These are phyloP conservation scores for Nannospalax galili DNA, from an alignment of 2,113 vertebrate species.

Conservation along the genomic window DNA sequence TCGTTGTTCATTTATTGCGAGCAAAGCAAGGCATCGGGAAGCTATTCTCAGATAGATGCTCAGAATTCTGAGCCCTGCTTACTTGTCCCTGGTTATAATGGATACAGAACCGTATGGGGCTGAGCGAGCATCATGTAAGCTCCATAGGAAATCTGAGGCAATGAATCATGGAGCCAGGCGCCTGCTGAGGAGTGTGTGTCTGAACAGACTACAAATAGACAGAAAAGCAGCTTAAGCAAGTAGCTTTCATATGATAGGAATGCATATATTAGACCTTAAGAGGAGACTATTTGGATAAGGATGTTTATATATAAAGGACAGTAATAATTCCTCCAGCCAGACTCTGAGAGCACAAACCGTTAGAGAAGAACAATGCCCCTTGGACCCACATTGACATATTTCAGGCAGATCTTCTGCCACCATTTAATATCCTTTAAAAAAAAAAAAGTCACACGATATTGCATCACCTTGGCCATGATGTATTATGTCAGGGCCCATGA, in stretches of 20 bases:
- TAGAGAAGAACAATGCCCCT: slow-evolving; percentile 67
- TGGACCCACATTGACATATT: slow-evolving; percentile 37
- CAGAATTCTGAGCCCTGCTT: slow-evolving; percentile 85
- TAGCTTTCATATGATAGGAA: slow-evolving; percentile 84
- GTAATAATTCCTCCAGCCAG: slow-evolving; percentile 65
- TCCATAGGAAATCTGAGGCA: slow-evolving; percentile 88
- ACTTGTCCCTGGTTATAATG: slow-evolving; percentile 88
- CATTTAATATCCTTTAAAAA: slow-evolving; percentile 62
- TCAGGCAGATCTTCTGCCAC: slow-evolving; percentile 42
- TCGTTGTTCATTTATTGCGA: slow-evolving; percentile 86
- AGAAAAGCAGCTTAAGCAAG: slow-evolving; percentile 86
- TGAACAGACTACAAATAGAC: slow-evolving; percentile 88
- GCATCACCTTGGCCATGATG: slow-evolving; percentile 60
- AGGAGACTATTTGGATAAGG: slow-evolving; percentile 82
- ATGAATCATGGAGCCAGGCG: slow-evolving; percentile 88
- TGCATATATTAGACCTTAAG: slow-evolving; percentile 84
- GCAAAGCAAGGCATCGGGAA: slow-evolving; percentile 82
- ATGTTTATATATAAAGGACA: slow-evolving; percentile 64
- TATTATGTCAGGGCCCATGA: slow-evolving; percentile 47
- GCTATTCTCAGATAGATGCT: slow-evolving; percentile 86
- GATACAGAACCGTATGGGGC: slow-evolving; percentile 89
- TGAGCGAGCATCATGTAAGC: slow-evolving; percentile 89
- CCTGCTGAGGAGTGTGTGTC: slow-evolving; percentile 87
- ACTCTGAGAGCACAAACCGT: slow-evolving; percentile 22
- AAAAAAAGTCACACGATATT: slow-evolving; percentile 69